These are phyloP conservation scores for Gallinago nigripennis DNA, from an alignment of 2,797 vertebrate genomes.

Conservation along the genomic window DNA sequence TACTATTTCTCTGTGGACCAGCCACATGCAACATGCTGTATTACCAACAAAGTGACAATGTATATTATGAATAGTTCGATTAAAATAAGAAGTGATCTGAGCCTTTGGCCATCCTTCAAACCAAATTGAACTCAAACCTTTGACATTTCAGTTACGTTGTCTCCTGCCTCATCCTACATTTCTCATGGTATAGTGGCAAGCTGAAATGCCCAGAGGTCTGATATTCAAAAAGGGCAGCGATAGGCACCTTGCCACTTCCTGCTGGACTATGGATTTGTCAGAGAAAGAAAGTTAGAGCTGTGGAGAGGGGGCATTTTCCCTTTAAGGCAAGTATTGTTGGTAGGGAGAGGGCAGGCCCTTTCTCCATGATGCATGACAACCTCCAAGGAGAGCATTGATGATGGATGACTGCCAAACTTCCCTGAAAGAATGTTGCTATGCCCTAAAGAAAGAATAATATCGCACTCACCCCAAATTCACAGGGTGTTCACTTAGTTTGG, in stretches of 20 bases:
- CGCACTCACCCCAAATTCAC: not conserved
- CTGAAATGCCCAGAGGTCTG: slow-evolving; percentile 45
- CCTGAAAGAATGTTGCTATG: slow-evolving; percentile 2
- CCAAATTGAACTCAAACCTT: slow-evolving; percentile 61
- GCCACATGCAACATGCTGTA: not conserved
- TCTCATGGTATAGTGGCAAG: slow-evolving; percentile 25
- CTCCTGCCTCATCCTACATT: slow-evolving; percentile 48
- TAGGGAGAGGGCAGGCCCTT: slow-evolving; percentile 39
- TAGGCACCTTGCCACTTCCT: slow-evolving; percentile 49
- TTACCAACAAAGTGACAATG: slow-evolving; percentile 26
- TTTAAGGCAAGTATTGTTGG: slow-evolving; percentile 20
- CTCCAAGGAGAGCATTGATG: slow-evolving; percentile 29
- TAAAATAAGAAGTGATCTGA: slow-evolving; percentile 58
- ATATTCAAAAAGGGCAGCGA: slow-evolving; percentile 48
- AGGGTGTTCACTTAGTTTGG: slow-evolving; percentile 5
- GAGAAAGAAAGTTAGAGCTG: not conserved
- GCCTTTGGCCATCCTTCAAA: slow-evolving; percentile 67
- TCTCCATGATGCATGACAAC: slow-evolving; percentile 26
- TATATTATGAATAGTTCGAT: not conserved
- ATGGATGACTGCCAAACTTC: slow-evolving; percentile 52
- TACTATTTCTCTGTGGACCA: not conserved
- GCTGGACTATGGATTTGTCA: slow-evolving; percentile 41
- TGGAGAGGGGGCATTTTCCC: not conserved
- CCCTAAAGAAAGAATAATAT: slow-evolving; percentile 20
- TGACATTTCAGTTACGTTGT: slow-evolving; percentile 60